Evolutionary conservation across 2,113 vertebrate genomes (phyloP).

Genomic region (Mobula hypostoma): DNA sequence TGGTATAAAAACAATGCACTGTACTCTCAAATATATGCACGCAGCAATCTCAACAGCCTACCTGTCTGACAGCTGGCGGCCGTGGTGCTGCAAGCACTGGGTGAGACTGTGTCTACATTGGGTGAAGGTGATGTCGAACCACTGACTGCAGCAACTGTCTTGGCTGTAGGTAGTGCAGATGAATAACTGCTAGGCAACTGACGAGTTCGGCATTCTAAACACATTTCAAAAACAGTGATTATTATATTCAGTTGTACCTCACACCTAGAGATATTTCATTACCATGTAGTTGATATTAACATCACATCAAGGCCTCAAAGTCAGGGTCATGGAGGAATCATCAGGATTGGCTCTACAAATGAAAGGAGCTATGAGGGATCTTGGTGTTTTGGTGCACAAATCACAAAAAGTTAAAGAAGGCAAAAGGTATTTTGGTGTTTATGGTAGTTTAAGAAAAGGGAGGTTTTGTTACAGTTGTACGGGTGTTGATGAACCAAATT

Average conservation of each 20-base stretch:
- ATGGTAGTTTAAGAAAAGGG: too few species aligned
- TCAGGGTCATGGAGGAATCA: too few species aligned
- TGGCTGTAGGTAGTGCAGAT: constrained; percentile 75
- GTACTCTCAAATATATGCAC: not conserved
- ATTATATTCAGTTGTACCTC: not conserved
- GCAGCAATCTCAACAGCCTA: not conserved
- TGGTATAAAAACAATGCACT: too few species aligned
- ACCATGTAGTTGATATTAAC: not conserved
- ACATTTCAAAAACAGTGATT: constrained; percentile 35
- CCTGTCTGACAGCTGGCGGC: constrained; percentile 68
- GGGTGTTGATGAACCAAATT: not conserved
- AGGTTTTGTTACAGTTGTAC: too few species aligned
- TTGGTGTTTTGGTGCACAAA: too few species aligned
- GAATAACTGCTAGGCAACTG: constrained; percentile 71
- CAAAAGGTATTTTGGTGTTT: too few species aligned
- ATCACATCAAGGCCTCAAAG: not conserved
- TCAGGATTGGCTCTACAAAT: too few species aligned
- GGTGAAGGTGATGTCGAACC: constrained; percentile 60
- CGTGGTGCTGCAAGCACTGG: constrained; percentile 79
- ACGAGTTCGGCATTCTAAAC: constrained; percentile 85
- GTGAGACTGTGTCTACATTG: constrained; percentile 75
- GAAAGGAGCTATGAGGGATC: too few species aligned
- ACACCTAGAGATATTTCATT: not conserved
- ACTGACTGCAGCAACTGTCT: constrained; percentile 71
- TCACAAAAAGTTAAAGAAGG: not conserved